Evolutionary conservation across 2,797 vertebrate species (phyloP).

Genomic region (Alectoris magna): DNA sequence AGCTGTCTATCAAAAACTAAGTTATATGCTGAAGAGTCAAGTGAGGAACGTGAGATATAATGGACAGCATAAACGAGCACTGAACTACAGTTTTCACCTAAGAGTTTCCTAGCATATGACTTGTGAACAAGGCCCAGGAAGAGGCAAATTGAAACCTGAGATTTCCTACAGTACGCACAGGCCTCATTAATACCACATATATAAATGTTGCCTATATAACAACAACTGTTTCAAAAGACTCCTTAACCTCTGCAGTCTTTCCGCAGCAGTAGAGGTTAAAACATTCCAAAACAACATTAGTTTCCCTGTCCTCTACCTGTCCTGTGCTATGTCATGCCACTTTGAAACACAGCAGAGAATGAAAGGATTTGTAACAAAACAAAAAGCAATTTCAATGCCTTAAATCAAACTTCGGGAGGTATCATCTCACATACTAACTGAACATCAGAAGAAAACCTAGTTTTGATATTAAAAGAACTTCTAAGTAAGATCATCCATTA

Average conservation of each 20-base stretch:
- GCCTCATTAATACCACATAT: not conserved
- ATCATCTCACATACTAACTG: not conserved
- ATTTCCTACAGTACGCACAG: not conserved
- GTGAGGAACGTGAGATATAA: not conserved
- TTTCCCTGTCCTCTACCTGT: not conserved
- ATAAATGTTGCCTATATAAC: not conserved
- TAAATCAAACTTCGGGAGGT: not conserved
- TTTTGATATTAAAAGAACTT: not conserved
- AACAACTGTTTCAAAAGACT: not conserved
- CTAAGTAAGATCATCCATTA: not conserved
- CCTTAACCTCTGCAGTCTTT: not conserved
- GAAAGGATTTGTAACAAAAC: not conserved
- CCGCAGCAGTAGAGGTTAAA: not conserved
- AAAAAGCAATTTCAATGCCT: not conserved
- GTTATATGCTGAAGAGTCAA: not conserved
- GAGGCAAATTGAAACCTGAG: not conserved
- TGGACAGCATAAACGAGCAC: not conserved
- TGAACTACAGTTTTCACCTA: not conserved
- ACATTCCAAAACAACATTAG: not conserved
- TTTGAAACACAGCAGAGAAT: not conserved
- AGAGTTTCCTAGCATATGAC: not conserved
- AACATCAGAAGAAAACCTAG: not conserved
- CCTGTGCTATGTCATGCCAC: rapidly evolving
- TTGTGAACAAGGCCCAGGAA: not conserved
- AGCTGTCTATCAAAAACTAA: not conserved